phyloP scores from a whole-genome alignment of 2,888 invertebrate species.

The Acleris literana region DNA sequence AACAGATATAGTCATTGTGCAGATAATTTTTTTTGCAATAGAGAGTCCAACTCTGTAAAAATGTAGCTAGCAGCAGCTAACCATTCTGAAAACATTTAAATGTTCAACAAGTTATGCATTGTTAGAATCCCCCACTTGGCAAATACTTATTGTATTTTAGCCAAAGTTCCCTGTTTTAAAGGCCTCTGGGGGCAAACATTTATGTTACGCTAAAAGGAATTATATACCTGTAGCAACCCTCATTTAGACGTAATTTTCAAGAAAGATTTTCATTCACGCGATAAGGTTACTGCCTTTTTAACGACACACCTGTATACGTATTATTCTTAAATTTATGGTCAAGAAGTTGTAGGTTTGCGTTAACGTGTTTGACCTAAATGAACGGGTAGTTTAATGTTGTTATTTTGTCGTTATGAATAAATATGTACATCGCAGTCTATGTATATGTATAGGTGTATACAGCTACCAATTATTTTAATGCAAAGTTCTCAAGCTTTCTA shows the following conservation, averaged over 20 bases:
- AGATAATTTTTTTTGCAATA: neutral
- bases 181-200: slow-evolving; percentile 47
- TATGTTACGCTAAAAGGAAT: slow-evolving; percentile 41
- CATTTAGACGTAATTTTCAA: slow-evolving; percentile 45
- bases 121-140: slow-evolving; percentile 1
- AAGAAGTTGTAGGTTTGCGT: slow-evolving; percentile 7
- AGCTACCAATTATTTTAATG: no score
- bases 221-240: slow-evolving; percentile 47
- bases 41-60: neutral
- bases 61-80: neutral
- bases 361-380: slow-evolving; percentile 18
- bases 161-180: slow-evolving; percentile 40
- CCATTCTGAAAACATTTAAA: neutral
- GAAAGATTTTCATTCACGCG: slow-evolving; percentile 52
- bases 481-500: no score
- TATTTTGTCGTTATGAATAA: slow-evolving; percentile 31
- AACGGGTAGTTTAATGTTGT: slow-evolving; percentile 13
- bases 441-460: neutral
- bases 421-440: neutral
- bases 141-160: slow-evolving; percentile 18
- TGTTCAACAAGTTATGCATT: neutral
- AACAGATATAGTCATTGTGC: neutral
- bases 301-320: slow-evolving; percentile 39
- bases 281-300: slow-evolving; percentile 50
- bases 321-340: slow-evolving; percentile 29